Conservation (phyloP, 2,113 vertebrate genomes). For the Serranochromis macrocephalus region DNA sequence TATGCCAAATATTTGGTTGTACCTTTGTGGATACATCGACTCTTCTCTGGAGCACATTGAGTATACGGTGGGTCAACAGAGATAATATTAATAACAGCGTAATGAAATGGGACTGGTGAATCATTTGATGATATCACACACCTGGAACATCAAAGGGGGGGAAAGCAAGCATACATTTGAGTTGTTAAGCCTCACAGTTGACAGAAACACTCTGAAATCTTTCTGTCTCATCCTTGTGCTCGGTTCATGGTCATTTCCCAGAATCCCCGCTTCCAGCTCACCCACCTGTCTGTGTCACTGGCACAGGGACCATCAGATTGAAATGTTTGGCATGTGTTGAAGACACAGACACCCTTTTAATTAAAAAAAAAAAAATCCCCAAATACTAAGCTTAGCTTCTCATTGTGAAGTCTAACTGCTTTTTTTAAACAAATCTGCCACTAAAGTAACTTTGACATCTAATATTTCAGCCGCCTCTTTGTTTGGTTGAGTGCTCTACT, state of each 20-base stretch:
- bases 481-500: background rate
- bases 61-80: slow-evolving; percentile 15
- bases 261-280: background rate
- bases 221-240: background rate
- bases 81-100: slow-evolving; percentile 45
- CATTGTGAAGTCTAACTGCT: background rate
- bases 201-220: background rate
- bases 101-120: slow-evolving; percentile 50
- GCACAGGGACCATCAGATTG: slow-evolving; percentile 26
- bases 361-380: background rate
- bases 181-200: background rate
- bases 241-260: background rate
- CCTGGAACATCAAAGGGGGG: slow-evolving; percentile 64
- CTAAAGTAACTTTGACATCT: background rate
- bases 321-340: background rate
- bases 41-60: background rate
- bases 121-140: slow-evolving; percentile 58
- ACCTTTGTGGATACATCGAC: background rate
- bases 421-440: background rate
- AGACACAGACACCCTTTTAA: background rate
- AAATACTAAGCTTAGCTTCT: background rate
- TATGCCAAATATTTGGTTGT: background rate
- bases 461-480: background rate
- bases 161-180: background rate
- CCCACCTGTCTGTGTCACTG: slow-evolving; percentile 18